A percentile compares a stretch with the other conserved stretches of the same genome.
phyloP scores from a whole-genome alignment of 2,888 invertebrate species.

The Chloromyia formosa region DNA sequence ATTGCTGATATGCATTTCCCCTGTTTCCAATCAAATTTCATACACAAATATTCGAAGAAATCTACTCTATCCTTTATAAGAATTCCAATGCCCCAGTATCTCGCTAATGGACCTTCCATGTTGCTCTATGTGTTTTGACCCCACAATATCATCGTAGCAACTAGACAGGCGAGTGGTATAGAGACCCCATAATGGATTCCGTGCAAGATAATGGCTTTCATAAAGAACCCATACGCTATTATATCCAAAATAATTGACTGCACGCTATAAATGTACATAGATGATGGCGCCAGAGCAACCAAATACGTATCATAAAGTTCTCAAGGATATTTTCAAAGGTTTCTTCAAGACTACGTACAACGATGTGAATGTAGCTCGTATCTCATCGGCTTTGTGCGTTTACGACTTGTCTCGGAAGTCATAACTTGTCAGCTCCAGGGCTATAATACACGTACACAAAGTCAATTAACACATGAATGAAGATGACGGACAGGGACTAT shows the following conservation, averaged over 20 bases:
- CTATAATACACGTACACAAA: slow-evolving; percentile 20
- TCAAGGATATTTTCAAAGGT: slow-evolving; percentile 1
- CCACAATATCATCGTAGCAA: not conserved
- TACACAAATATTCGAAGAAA: too few relatives aligned
- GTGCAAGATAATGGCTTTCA: slow-evolving; percentile 12
- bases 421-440: slow-evolving; percentile 14
- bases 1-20: too few relatives aligned
- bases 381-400: not conserved
- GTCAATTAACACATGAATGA: slow-evolving; percentile 32
- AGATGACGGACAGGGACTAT: not conserved
- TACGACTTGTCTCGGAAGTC: slow-evolving; percentile 29
- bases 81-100: too few relatives aligned
- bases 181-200: not conserved
- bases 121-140: too few relatives aligned
- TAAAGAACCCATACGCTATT: slow-evolving; percentile 7
- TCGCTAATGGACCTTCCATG: too few relatives aligned
- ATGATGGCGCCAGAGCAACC: not conserved
- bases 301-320: slow-evolving; percentile 23
- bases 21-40: too few relatives aligned
- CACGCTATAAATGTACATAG: slow-evolving; percentile 18
- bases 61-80: too few relatives aligned
- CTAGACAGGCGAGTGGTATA: not conserved
- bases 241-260: slow-evolving; percentile 28
- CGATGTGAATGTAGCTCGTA: not conserved
- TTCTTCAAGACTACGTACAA: not conserved